Base-by-base conservation (phyloP, 2,888 invertebrate species). In the Villa cingulata region DNA sequence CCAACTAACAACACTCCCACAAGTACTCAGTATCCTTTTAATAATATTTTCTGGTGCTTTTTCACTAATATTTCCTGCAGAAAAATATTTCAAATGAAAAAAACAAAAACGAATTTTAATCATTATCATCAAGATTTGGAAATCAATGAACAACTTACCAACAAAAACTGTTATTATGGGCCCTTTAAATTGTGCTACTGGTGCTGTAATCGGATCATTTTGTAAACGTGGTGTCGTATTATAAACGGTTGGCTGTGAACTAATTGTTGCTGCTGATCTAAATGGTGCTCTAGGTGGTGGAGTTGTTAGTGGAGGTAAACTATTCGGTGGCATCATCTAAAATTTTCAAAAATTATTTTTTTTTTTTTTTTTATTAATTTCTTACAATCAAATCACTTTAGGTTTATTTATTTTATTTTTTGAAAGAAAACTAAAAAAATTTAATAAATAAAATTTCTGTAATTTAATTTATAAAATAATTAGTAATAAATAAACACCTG, bases 161-260 rank as follows among this genome's bases (percentile, higher is more conserved):
- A 97, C 89, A 73, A 97, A 97, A 3, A 97, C 95, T 2, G 97
- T 97, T 34, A 97, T 92, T 2, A 91, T 83, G 1, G 95, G 94
- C 0, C 91, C 90, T 43, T 81, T 80, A 45, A 61, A 64, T 46
- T 64, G 66, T 34, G 41, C 16, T 17, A 32, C 12, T 3, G 29
- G 29, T 32, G 29, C 12, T 32, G 6, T 32, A 9, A 19, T 29
- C 6, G 63, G 64, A 37, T 51, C 49, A 16, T 66, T 62, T 51
- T 66, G 50, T 6, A 66, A 57, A 36, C 63, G 32, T 12, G 48
- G 41, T 16, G 36, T 20, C 19, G 49, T 51, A 36, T 47, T 65
- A 52, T 70, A 68, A 0, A 70, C 65, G 39, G 66, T 67, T 14
- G 69, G 69, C 48, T 67, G 67, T 37, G 70, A 70, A 46, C 68